phyloP scores from a whole-genome alignment of 2,888 invertebrate species.

The Ophion obscuratus region DNA sequence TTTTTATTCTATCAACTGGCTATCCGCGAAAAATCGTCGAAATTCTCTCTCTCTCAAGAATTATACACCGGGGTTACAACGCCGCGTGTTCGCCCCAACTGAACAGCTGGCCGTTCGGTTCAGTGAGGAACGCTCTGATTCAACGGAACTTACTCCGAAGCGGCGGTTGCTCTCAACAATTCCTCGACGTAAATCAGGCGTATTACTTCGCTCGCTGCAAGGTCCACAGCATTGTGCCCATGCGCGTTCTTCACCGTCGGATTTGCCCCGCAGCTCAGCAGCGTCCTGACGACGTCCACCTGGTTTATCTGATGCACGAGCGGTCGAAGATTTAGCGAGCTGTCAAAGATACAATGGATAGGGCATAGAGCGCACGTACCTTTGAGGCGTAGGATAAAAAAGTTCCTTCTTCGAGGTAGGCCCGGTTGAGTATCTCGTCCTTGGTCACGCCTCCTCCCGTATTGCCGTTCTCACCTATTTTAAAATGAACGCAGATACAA shows the following conservation, averaged over 20 bases:
- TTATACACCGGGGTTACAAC: no score
- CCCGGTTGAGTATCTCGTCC: slow-evolving; percentile 84
- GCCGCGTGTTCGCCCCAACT: no score
- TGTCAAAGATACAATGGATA: not conserved
- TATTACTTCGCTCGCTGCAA: slow-evolving; percentile 84
- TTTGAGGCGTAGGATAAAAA: slow-evolving; percentile 86
- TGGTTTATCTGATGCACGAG: slow-evolving; percentile 83
- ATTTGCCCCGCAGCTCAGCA: slow-evolving; percentile 87
- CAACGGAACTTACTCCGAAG: slow-evolving; percentile 85
- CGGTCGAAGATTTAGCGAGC: not conserved
- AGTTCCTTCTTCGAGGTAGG: slow-evolving; percentile 85
- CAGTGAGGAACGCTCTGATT: not conserved
- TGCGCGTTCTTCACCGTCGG: slow-evolving; percentile 86
- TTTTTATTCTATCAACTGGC: no score
- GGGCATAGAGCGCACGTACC: slow-evolving; percentile 77
- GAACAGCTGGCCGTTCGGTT: no score
- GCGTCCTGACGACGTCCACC: slow-evolving; percentile 86
- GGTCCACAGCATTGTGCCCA: slow-evolving; percentile 86
- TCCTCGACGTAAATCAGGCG: slow-evolving; percentile 86
- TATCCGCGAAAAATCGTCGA: no score
- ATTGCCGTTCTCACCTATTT: slow-evolving; percentile 81
- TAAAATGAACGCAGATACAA: not conserved
- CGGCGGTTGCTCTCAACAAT: slow-evolving; percentile 86
- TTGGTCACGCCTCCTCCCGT: slow-evolving; percentile 81
- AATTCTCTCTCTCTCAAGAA: not conserved